Evolutionary conservation across 2,888 invertebrate genomes (phyloP).

Genomic region (Himalopsyche kuldschensis): DNA sequence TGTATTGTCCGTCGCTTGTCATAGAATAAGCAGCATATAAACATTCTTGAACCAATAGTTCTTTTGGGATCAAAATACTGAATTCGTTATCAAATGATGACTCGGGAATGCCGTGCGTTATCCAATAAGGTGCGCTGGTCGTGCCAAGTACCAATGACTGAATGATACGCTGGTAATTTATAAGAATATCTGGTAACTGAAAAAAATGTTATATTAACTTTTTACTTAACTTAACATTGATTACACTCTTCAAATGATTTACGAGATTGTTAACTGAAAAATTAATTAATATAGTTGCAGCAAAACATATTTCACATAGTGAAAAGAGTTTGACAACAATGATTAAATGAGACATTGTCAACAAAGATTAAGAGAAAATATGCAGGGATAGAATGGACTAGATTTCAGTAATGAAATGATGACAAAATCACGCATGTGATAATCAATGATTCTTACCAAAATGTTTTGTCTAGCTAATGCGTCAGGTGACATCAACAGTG

Average conservation of each 20-base stretch:
- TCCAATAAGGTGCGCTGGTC: slow-evolving; percentile 83
- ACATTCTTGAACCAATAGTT: slow-evolving; percentile 46
- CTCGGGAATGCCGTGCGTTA: slow-evolving; percentile 82
- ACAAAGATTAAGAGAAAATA: too few species aligned
- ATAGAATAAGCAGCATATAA: slow-evolving; percentile 54
- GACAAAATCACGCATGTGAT: too few species aligned
- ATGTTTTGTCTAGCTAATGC: slow-evolving; percentile 78
- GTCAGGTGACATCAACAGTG: slow-evolving; percentile 83
- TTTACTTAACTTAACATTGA: background rate
- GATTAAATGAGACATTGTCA: too few species aligned
- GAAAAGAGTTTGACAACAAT: too few species aligned
- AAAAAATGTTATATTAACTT: slow-evolving; percentile 38
- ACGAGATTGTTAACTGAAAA: background rate
- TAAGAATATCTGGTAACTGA: slow-evolving; percentile 82
- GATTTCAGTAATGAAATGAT: too few species aligned
- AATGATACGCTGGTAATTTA: slow-evolving; percentile 84
- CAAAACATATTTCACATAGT: too few species aligned
- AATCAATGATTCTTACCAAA: slow-evolving; percentile 57
- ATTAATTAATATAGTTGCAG: too few species aligned
- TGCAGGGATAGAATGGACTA: too few species aligned
- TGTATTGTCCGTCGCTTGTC: slow-evolving; percentile 86
- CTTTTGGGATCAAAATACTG: slow-evolving; percentile 54
- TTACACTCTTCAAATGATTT: background rate
- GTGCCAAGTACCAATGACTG: slow-evolving; percentile 86
- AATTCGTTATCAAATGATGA: slow-evolving; percentile 73